Evolutionary conservation across 2,113 vertebrate genomes (phyloP).

Genomic region (Cygnus atratus): DNA sequence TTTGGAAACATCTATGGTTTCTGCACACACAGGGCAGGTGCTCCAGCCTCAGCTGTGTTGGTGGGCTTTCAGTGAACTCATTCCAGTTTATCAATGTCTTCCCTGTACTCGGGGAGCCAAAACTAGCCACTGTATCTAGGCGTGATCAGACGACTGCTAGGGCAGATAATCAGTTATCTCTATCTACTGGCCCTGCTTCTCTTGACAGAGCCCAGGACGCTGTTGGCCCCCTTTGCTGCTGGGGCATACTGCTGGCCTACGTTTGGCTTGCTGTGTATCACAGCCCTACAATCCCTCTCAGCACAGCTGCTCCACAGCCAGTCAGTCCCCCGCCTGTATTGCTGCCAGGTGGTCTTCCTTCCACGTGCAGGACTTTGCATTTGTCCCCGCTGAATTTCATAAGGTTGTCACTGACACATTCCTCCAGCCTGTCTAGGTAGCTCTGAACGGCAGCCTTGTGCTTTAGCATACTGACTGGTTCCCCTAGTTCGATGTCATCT

Average conservation of each 20-base stretch:
- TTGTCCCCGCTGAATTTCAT: background rate
- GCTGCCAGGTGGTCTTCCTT: background rate
- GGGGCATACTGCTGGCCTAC: background rate
- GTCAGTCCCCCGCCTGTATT: background rate
- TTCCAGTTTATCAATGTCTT: background rate
- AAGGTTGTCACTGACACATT: background rate
- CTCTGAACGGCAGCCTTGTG: background rate
- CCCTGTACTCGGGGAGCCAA: background rate
- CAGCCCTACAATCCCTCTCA: fast-evolving
- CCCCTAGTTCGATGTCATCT: background rate
- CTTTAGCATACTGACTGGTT: background rate
- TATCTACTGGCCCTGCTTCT: background rate
- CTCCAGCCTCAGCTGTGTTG: background rate
- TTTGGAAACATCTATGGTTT: background rate
- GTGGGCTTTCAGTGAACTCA: background rate
- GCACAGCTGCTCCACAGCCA: background rate
- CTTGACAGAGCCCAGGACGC: background rate
- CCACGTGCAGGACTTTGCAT: background rate
- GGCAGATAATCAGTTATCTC: background rate
- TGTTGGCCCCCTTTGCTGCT: background rate
- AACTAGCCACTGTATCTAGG: background rate
- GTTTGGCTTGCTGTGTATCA: background rate
- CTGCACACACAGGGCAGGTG: background rate
- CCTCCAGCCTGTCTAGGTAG: background rate
- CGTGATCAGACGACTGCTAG: background rate